A percentile compares a stretch with the other conserved stretches of the same genome.
Evolutionary conservation across 2,888 invertebrate genomes (phyloP).

Genomic region (Liopterus haemorrhoidalis): DNA sequence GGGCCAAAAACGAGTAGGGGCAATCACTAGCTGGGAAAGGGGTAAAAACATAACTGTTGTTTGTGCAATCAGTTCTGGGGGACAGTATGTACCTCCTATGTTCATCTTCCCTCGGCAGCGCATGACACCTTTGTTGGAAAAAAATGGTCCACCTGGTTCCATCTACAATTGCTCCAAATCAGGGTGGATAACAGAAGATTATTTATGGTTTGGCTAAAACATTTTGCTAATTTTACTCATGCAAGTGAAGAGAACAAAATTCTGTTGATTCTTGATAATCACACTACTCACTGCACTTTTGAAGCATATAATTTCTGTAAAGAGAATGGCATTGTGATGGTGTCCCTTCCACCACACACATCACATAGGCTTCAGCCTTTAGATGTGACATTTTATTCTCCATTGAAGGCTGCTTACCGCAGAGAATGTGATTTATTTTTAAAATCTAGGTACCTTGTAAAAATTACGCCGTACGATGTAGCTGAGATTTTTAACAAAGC

Average conservation of each 20-base stretch:
- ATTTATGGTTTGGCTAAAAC: slow-evolving; percentile 32
- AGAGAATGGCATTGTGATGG: slow-evolving; percentile 29
- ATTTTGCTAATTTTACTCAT: slow-evolving; percentile 31
- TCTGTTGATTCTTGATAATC: too few relatives aligned
- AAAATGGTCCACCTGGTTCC: too few relatives aligned
- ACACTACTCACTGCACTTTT: slow-evolving; percentile 31
- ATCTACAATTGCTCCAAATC: too few relatives aligned
- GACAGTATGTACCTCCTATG: slow-evolving; percentile 29
- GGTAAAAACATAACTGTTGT: slow-evolving; percentile 28
- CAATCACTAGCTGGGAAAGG: slow-evolving; percentile 28
- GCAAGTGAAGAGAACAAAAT: slow-evolving; percentile 27
- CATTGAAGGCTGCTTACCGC: slow-evolving; percentile 32
- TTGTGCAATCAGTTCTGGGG: slow-evolving; percentile 29
- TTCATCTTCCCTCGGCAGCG: slow-evolving; percentile 29
- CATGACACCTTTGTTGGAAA: too few relatives aligned
- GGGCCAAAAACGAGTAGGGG: too few relatives aligned
- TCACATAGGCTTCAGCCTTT: slow-evolving; percentile 33
- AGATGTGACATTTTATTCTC: slow-evolving; percentile 34
- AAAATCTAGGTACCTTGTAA: too few relatives aligned
- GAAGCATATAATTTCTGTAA: slow-evolving; percentile 30
- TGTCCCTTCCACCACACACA: slow-evolving; percentile 33
- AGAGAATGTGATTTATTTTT: slow-evolving; percentile 30
- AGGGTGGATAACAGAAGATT: slow-evolving; percentile 34
- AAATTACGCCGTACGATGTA: slow-evolving; percentile 31
- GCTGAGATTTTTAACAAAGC: slow-evolving; percentile 30